Conservation (phyloP, 2,888 invertebrate species). For the Aspidapion aeneum region DNA sequence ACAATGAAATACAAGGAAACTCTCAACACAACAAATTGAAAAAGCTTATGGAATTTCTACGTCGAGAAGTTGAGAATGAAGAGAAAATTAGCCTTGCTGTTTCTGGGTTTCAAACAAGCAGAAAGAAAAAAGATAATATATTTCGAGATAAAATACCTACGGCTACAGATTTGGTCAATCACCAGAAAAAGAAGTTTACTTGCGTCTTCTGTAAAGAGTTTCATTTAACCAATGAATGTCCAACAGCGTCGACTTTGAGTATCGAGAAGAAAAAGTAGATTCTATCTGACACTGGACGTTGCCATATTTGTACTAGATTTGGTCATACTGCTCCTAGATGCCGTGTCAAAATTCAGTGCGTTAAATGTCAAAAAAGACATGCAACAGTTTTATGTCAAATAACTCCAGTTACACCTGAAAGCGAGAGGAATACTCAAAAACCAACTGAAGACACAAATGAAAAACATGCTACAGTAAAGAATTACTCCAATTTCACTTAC, state of each 20-base stretch:
- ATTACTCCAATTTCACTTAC: neutral
- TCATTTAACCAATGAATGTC: neutral
- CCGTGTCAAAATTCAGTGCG: neutral
- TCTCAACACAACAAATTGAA: neutral
- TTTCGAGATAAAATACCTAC: neutral
- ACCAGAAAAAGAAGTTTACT: neutral
- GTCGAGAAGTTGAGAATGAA: conserved; percentile 15
- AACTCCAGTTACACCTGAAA: neutral
- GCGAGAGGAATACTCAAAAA: neutral
- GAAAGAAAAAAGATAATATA: neutral
- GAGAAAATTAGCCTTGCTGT: conserved; percentile 7
- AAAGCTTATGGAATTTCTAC: conserved; percentile 9
- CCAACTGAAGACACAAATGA: neutral
- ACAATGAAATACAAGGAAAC: neutral
- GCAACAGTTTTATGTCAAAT: neutral
- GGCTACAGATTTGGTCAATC: neutral
- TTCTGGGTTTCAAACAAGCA: conserved; percentile 3
- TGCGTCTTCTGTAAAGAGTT: neutral
- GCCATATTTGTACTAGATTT: neutral
- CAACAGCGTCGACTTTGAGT: neutral
- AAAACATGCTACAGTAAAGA: neutral
- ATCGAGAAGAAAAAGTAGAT: neutral
- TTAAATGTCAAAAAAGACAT: neutral
- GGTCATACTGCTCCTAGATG: neutral
- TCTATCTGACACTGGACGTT: neutral